Evolutionary conservation across 1,140 invertebrate genomes (phyloP).

Genomic region (Steinernema feltiae): DNA sequence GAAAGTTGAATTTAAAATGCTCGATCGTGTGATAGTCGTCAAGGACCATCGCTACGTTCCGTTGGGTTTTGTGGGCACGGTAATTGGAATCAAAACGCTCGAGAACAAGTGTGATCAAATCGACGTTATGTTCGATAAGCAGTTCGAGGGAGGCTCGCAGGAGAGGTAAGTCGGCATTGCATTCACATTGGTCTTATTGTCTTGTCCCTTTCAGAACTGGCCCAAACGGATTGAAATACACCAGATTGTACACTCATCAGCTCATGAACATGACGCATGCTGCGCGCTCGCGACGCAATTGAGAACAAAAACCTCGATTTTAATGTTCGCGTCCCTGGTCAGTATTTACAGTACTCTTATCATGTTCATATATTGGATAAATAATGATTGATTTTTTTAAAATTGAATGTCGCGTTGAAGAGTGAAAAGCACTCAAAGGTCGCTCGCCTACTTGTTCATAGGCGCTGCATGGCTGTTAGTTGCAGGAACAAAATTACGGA

Average conservation of each 20-base stretch:
- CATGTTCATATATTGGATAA: too few relatives aligned
- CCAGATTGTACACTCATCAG: neutral
- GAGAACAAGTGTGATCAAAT: constrained; percentile 16
- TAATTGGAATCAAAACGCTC: constrained; percentile 19
- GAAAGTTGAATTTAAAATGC: constrained; percentile 66
- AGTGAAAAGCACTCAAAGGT: too few relatives aligned
- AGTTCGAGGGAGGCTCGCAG: constrained; percentile 17
- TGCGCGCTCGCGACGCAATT: too few relatives aligned
- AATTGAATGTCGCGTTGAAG: too few relatives aligned
- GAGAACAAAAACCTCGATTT: too few relatives aligned
- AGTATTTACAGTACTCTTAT: too few relatives aligned
- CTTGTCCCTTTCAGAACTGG: constrained; percentile 13
- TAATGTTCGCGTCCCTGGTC: too few relatives aligned
- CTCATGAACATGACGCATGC: neutral
- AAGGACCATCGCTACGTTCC: neutral
- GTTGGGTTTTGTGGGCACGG: constrained; percentile 17
- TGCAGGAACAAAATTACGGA: too few relatives aligned
- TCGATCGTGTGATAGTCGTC: constrained; percentile 71
- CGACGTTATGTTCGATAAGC: constrained; percentile 31
- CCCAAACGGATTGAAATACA: neutral
- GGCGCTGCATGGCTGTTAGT: too few relatives aligned
- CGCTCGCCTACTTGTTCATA: too few relatives aligned
- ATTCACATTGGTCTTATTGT: constrained; percentile 13
- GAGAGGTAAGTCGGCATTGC: constrained; percentile 11
- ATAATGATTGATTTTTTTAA: too few relatives aligned